Base-by-base conservation (phyloP, 2,888 invertebrate species). In the Leucozona laternaria region DNA sequence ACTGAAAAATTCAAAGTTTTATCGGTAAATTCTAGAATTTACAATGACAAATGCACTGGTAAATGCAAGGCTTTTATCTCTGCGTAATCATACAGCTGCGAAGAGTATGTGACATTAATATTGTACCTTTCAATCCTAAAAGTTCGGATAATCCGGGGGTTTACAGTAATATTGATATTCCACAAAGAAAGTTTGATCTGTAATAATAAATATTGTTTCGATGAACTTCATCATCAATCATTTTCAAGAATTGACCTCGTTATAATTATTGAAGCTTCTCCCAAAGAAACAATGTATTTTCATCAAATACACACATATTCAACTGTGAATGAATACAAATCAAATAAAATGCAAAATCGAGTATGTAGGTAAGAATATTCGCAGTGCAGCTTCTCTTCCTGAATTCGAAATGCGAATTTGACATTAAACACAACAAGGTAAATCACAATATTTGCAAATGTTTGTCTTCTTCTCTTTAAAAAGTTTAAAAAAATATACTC, bases 361-460 rank as follows among this genome's bases (percentile, higher is more conserved):
- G 20, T 68, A 40, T 40, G 15, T 37, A 1, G 17, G 11, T 57
- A 31, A 17, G 17, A n/a, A n/a, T n/a, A n/a, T n/a, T n/a, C n/a
- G n/a, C 28, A 17, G 25, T 22, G 13, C 17, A 58, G 20, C 28
- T 48, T 22, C 50, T 50, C 53, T 53, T 53, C 68, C 31, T 68
- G 68, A 68, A 53, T 68, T 53, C 20, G 25, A 40, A 68, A 53
- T 53, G n/a, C 37, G 37, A 68, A 68, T 68, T 68, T 25, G n/a
- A 68, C 37, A 68, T 13, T 50, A 50, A 37, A 37, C 7, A 50
- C 8, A 37, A 68, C 34, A 50, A 68, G 34, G 22, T 31, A 64
- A 28, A 17, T 20, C 17, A 60, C 37, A 40, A 17, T 45, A 37
- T 68, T 68, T 68, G 53, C 20, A 25, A 68, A 48, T 66, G 11